Percentiles rank a stretch among this genome's conserved stretches.
Evolutionary conservation across 2,113 vertebrate genomes (phyloP).

Genomic region (Paradisaea rubra): DNA sequence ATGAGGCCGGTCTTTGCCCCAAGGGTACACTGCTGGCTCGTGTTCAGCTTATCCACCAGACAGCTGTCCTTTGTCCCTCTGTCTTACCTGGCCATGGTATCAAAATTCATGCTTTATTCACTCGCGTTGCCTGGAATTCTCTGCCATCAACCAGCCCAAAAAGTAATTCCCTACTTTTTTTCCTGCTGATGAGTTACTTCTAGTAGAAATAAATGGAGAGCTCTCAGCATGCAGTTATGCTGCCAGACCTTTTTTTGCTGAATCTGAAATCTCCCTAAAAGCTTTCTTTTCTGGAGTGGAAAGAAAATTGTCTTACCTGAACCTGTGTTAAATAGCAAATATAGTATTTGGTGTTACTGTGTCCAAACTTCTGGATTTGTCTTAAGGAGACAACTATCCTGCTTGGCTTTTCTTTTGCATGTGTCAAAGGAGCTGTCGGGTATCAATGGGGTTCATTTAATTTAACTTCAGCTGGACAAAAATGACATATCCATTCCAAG

Average conservation of each 20-base stretch:
- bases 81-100: not conserved
- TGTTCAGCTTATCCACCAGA: not conserved
- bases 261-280: not conserved
- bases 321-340: not conserved
- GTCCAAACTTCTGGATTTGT: not conserved
- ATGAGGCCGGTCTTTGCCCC: not conserved
- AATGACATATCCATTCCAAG: not conserved
- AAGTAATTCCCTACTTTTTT: not conserved
- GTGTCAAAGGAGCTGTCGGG: not conserved
- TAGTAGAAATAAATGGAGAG: not conserved
- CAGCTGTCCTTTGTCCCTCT: not conserved
- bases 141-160: not conserved
- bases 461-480: not conserved
- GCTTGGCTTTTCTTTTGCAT: not conserved
- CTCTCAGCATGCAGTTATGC: not conserved
- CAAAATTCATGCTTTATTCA: not conserved
- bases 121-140: not conserved
- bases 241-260: not conserved
- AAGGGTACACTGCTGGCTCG: not conserved
- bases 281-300: not conserved
- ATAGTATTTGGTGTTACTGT: not conserved
- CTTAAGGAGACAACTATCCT: not conserved
- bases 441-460: not conserved
- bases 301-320: not conserved
- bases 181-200: not conserved